These are phyloP conservation scores for Halichoeres trimaculatus DNA, from an alignment of 2,113 vertebrate genomes.

Conservation along the genomic window DNA sequence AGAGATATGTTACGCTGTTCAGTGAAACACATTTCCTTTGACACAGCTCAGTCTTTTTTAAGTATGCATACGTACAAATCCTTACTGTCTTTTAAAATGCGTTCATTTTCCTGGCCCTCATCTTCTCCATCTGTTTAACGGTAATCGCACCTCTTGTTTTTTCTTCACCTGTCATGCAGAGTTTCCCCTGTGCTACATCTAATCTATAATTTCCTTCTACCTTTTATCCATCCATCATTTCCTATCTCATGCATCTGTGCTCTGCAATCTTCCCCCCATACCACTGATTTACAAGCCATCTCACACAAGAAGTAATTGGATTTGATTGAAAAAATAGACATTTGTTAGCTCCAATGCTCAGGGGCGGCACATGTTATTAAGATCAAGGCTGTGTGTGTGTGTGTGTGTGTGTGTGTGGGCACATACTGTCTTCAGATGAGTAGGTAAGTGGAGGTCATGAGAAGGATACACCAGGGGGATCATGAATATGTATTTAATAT, in stretches of 20 bases:
- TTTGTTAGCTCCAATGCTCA: slow-evolving; percentile 38
- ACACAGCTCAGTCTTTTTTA: background rate
- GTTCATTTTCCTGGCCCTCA: background rate
- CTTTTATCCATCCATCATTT: slow-evolving; percentile 34
- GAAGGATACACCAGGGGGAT: slow-evolving; percentile 40
- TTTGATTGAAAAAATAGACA: slow-evolving; percentile 51
- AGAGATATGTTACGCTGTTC: background rate
- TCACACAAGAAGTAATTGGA: slow-evolving; percentile 48
- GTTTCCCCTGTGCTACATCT: slow-evolving; percentile 5
- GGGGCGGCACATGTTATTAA: slow-evolving; percentile 25
- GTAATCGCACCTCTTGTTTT: background rate
- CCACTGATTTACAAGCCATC: slow-evolving; percentile 15
- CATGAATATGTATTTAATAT: slow-evolving; percentile 71
- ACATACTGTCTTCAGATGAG: slow-evolving; percentile 16
- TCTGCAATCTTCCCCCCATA: slow-evolving; percentile 1
- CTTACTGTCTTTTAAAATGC: background rate
- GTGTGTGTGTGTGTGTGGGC: background rate
- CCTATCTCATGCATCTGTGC: slow-evolving; percentile 24
- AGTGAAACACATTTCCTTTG: slow-evolving; percentile 15
- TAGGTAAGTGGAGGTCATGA: slow-evolving; percentile 47
- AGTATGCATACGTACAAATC: background rate
- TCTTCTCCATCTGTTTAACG: background rate
- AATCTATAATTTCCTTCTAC: slow-evolving; percentile 12
- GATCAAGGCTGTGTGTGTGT: slow-evolving; percentile 16
- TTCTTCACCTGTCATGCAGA: background rate